phyloP scores from a whole-genome alignment of 2,888 invertebrate genomes.

The Priocnemis perturbator region DNA sequence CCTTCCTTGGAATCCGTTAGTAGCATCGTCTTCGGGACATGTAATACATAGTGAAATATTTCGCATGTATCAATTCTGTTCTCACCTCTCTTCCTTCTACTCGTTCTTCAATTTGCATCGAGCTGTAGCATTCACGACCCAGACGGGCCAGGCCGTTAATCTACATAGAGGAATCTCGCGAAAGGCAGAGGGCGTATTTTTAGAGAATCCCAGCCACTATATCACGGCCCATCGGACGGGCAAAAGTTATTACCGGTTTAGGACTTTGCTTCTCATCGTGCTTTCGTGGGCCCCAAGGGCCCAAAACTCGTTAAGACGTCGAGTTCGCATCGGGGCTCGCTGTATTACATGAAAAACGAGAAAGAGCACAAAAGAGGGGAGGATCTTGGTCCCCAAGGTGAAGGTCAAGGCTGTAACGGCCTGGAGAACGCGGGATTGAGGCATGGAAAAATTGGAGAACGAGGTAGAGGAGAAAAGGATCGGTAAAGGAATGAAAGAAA shows the following conservation, averaged over 20 bases:
- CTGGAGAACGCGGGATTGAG: not conserved
- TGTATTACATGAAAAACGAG: conserved; percentile 12
- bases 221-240: conserved; percentile 56
- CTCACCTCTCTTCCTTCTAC: conserved; percentile 10
- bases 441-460: not conserved
- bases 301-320: conserved; percentile 63
- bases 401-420: conserved; percentile 23
- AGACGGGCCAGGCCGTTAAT: conserved; percentile 26
- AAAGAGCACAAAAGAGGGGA: conserved; percentile 1
- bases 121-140: conserved; percentile 21
- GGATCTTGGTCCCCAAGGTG: conserved; percentile 13
- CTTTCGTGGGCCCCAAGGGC: conserved; percentile 37
- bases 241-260: conserved; percentile 62
- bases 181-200: conserved; percentile 4
- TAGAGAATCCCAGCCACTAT: conserved; percentile 40
- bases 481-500: no score
- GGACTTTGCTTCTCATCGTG: conserved; percentile 44
- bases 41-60: not conserved
- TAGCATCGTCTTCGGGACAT: no score
- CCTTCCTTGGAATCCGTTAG: no score
- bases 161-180: conserved; percentile 42
- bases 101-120: conserved; percentile 28
- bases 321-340: conserved; percentile 10
- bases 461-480: no score
- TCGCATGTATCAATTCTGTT: not conserved